A percentile compares a stretch with the other conserved stretches of the same genome.
Evolutionary conservation across 2,113 vertebrate genomes (phyloP).

Genomic region (Hydrolagus affinis): DNA sequence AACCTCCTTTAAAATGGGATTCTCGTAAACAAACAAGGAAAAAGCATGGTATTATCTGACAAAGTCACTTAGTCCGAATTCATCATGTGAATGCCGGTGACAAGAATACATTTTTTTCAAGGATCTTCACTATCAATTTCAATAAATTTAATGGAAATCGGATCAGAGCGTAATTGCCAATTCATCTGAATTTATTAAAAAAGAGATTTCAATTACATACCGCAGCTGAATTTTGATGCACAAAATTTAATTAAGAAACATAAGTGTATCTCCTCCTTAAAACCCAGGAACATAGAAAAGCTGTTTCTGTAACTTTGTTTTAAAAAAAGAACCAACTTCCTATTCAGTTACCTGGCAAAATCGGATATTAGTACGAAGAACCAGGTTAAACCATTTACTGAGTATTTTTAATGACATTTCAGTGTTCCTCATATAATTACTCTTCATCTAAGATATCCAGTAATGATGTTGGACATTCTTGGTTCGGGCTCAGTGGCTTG

Average conservation of each 20-base stretch:
- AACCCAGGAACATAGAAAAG: conserved; percentile 67
- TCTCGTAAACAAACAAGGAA: conserved; percentile 55
- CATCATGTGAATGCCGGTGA: conserved; percentile 56
- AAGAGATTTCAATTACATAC: conserved; percentile 94
- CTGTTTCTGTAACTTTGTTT: conserved; percentile 67
- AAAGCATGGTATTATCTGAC: conserved; percentile 52
- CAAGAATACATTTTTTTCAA: conserved; percentile 68
- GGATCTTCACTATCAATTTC: conserved; percentile 76
- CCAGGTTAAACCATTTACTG: conserved; percentile 99
- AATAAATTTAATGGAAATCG: conserved; percentile 82
- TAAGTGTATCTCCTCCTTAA: conserved; percentile 74
- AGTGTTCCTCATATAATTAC: conserved; percentile 99
- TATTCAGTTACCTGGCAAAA: conserved; percentile 63
- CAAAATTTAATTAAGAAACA: conserved; percentile 83
- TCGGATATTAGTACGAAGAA: conserved; percentile 83
- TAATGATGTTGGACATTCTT: conserved; percentile 99
- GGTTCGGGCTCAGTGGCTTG: conserved; percentile 99
- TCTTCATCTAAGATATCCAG: conserved; percentile 98
- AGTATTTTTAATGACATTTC: conserved; percentile 99
- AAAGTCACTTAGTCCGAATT: conserved; percentile 50
- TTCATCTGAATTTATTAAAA: conserved; percentile 99
- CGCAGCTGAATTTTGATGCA: conserved; percentile 77
- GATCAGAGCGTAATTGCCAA: conserved; percentile 91
- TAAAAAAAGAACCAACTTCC: conserved; percentile 62
- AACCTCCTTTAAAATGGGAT: conserved; percentile 65